phyloP scores from a whole-genome alignment of 2,113 vertebrate species.

The Apistogramma diplotaenia region DNA sequence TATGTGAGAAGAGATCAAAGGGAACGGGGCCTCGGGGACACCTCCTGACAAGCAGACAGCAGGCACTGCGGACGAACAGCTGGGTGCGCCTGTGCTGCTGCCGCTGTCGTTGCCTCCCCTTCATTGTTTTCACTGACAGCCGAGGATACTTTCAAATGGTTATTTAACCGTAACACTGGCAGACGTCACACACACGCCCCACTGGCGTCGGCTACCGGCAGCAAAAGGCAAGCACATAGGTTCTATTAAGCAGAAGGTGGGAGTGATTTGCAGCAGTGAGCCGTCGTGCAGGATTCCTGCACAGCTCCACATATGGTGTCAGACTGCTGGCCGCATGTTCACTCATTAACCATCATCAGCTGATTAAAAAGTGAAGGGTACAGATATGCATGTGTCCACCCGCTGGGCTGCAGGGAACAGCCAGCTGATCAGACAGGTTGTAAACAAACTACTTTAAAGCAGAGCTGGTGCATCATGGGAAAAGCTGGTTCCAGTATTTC shows the following conservation, averaged over 20 bases:
- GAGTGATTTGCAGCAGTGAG: neutral
- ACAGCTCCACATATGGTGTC: too few species aligned
- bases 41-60: neutral
- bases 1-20: neutral
- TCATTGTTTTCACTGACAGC: neutral
- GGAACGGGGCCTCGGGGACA: neutral
- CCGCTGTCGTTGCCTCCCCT: neutral
- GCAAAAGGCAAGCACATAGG: neutral
- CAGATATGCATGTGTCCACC: neutral
- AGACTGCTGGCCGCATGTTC: neutral
- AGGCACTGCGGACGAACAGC: neutral
- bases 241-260: neutral
- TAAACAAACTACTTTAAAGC: neutral
- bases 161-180: neutral
- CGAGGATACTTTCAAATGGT: neutral
- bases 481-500: neutral
- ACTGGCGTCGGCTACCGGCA: neutral
- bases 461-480: neutral
- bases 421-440: neutral
- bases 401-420: neutral
- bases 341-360: neutral
- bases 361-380: neutral
- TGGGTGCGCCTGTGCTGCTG: neutral
- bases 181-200: too few species aligned
- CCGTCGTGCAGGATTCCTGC: neutral